A percentile compares a stretch with the other conserved stretches of the same genome.
Conservation (phyloP, 2,797 vertebrate species). For the Echeneis naucrates region DNA sequence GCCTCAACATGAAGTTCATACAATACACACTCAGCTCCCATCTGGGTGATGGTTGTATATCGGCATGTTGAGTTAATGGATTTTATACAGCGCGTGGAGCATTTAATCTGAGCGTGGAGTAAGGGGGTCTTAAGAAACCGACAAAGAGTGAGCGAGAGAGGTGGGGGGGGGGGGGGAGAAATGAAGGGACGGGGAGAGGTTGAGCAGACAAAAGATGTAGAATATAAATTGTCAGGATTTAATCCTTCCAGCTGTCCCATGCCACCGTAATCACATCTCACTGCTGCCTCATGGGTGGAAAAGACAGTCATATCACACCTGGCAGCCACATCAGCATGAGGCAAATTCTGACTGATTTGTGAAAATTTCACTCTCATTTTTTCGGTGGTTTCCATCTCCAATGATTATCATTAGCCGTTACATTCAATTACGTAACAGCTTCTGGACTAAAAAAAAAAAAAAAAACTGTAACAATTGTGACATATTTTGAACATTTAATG, state of each 20-base stretch:
- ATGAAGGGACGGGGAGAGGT: conserved; percentile 1
- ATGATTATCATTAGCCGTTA: conserved; percentile 21
- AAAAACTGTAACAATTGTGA: background rate
- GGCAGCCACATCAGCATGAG: conserved; percentile 10
- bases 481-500: background rate
- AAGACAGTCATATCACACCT: conserved; percentile 29
- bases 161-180: background rate
- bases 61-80: conserved; percentile 70
- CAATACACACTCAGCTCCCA: conserved; percentile 48
- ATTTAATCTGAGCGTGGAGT: conserved; percentile 55
- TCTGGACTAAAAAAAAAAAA: too few species aligned
- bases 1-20: conserved; percentile 44
- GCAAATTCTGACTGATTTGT: conserved; percentile 16
- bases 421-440: conserved; percentile 14
- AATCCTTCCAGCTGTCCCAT: conserved; percentile 12
- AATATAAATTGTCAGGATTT: conserved; percentile 30
- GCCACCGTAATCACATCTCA: conserved; percentile 18
- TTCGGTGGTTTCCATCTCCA: conserved; percentile 11
- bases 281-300: conserved; percentile 1
- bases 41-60: conserved; percentile 52
- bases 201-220: conserved; percentile 10
- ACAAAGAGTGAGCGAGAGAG: conserved; percentile 29
- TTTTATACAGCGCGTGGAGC: conserved; percentile 53
- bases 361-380: conserved; percentile 26
- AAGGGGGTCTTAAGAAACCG: conserved; percentile 52